Conservation (phyloP, 1,140 invertebrate species). For the Pseudoatta argentina region DNA sequence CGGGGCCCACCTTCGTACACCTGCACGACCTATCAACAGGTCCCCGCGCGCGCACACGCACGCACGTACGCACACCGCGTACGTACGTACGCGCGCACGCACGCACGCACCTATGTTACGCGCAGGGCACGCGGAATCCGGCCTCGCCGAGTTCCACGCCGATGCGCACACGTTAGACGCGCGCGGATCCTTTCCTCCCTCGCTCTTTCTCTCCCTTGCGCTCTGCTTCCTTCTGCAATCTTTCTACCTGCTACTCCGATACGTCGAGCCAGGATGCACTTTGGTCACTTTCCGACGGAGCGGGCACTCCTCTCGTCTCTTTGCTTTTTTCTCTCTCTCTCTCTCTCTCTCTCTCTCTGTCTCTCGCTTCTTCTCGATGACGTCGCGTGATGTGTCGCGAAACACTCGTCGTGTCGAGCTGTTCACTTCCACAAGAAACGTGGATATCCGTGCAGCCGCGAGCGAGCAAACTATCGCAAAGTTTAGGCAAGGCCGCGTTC, state of each 20-base stretch:
- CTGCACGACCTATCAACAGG: slow-evolving; percentile 64
- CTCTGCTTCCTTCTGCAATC: neutral
- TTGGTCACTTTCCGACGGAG: neutral
- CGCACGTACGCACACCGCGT: slow-evolving; percentile 32
- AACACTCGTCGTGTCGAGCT: neutral
- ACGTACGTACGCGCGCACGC: slow-evolving; percentile 3
- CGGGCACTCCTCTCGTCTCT: neutral
- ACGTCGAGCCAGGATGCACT: neutral
- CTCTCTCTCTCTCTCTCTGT: neutral
- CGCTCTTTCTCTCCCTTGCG: neutral
- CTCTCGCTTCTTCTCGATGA: neutral
- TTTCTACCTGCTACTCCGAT: slow-evolving; percentile 20
- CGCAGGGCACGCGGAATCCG: slow-evolving; percentile 74
- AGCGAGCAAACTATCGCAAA: slow-evolving; percentile 43
- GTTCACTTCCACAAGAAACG: neutral
- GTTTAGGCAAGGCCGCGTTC: slow-evolving; percentile 74
- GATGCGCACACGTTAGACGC: slow-evolving; percentile 63
- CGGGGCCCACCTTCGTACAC: slow-evolving; percentile 47
- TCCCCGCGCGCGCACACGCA: slow-evolving; percentile 23
- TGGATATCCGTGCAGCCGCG: slow-evolving; percentile 5
- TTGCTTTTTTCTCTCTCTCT: neutral
- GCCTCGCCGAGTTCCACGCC: slow-evolving; percentile 62
- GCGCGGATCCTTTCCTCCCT: slow-evolving; percentile 33
- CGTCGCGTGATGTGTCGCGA: neutral
- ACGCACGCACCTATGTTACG: slow-evolving; percentile 56